Evolutionary conservation across 1,140 invertebrate species (phyloP).

Genomic region (Marisa cornuarietis): DNA sequence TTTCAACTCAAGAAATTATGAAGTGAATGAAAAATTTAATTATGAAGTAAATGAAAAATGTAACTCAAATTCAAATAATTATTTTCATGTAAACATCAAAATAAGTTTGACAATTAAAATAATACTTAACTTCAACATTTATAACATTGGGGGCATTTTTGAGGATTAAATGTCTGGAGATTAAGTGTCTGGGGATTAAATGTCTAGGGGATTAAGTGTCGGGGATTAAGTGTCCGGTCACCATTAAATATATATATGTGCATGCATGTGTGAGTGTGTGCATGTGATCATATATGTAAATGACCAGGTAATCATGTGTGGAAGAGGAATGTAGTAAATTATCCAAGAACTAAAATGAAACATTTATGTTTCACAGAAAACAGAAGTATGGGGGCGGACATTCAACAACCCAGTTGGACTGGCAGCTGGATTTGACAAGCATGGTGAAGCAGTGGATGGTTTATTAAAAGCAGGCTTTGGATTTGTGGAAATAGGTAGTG

Average conservation of each 20-base stretch:
- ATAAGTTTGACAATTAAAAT: no score
- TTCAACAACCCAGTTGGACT: constrained; percentile 93
- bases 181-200: background rate
- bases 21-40: no score
- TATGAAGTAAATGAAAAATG: no score
- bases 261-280: background rate
- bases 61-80: no score
- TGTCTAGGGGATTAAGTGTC: no score
- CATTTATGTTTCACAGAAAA: constrained; percentile 62
- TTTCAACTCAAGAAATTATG: no score
- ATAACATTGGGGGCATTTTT: background rate
- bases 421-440: constrained; percentile 98
- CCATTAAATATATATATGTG: background rate
- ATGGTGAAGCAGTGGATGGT: constrained; percentile 88
- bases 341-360: background rate
- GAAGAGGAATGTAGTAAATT: background rate
- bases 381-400: constrained; percentile 74
- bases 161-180: background rate
- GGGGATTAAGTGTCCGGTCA: no score
- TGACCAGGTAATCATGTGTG: background rate
- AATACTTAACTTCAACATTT: no score
- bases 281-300: background rate
- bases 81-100: no score
- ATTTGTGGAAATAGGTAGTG: constrained; percentile 95
- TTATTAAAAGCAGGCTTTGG: constrained; percentile 89